phyloP scores from a whole-genome alignment of 2,113 vertebrate species.

The Platysteira castanea region DNA sequence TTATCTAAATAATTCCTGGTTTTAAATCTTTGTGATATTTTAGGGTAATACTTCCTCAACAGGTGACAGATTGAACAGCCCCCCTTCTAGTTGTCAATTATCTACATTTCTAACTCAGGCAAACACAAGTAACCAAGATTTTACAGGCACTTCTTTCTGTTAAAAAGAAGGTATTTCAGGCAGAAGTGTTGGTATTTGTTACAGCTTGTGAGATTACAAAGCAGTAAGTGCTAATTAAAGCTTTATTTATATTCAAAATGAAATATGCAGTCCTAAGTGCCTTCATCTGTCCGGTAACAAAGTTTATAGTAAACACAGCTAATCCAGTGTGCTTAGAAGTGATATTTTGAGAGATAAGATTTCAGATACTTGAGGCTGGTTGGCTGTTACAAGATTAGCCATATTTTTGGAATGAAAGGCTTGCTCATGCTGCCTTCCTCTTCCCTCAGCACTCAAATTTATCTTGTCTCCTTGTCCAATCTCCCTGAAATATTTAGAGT shows the following conservation, averaged over 20 bases:
- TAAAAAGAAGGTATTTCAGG: slow-evolving; percentile 7
- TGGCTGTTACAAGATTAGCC: background rate
- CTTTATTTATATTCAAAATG: slow-evolving; percentile 24
- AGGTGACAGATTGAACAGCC: background rate
- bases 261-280: background rate
- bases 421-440: background rate
- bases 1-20: background rate
- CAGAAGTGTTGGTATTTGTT: background rate
- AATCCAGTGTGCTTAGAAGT: slow-evolving; percentile 34
- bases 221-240: slow-evolving; percentile 24
- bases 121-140: background rate
- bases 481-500: background rate
- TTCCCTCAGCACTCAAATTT: background rate
- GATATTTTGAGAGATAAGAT: slow-evolving; percentile 37
- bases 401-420: slow-evolving; percentile 12
- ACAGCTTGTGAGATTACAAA: background rate
- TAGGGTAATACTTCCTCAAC: background rate
- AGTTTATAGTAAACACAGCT: slow-evolving; percentile 34
- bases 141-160: background rate
- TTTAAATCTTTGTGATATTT: background rate
- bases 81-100: background rate
- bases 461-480: background rate
- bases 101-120: background rate
- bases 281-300: background rate
- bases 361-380: background rate